Conservation (phyloP, 2,888 invertebrate genomes). For the Eurytoma adleriae region DNA sequence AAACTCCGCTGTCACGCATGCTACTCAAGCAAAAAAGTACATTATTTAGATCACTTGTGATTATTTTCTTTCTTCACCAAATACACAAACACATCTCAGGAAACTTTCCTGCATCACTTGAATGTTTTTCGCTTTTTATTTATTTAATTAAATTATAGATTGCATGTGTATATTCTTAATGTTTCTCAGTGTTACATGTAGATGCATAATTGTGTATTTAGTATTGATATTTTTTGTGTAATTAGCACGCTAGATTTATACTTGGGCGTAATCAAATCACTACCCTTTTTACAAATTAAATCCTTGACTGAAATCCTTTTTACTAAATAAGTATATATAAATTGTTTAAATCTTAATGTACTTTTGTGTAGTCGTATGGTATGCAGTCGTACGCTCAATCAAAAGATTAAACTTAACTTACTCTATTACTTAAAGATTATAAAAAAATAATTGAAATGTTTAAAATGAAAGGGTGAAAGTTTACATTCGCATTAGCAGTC, state of each 20-base stretch:
- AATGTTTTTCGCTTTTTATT: background rate
- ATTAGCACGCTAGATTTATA: constrained; percentile 18
- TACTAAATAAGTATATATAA: no score
- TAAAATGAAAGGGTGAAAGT: no score
- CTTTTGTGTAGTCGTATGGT: no score
- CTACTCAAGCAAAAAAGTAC: constrained; percentile 21
- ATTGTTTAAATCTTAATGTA: no score
- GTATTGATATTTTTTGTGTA: background rate
- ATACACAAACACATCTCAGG: background rate
- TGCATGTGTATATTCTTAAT: constrained; percentile 8
- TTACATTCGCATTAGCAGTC: no score
- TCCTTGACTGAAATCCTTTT: background rate
- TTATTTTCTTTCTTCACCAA: background rate
- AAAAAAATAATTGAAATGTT: no score
- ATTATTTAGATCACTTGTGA: background rate
- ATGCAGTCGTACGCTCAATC: no score
- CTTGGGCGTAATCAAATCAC: no score
- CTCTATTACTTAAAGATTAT: no score
- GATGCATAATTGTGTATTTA: background rate
- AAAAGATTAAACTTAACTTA: no score
- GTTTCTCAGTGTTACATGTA: background rate
- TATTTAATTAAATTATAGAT: background rate
- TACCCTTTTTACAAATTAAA: background rate
- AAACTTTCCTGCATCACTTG: no score
- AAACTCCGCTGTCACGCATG: constrained; percentile 67